Percentiles rank a stretch among this genome's conserved stretches.
These are phyloP conservation scores for Myzus persicae DNA, from an alignment of 1,140 invertebrate genomes.

Conservation along the genomic window DNA sequence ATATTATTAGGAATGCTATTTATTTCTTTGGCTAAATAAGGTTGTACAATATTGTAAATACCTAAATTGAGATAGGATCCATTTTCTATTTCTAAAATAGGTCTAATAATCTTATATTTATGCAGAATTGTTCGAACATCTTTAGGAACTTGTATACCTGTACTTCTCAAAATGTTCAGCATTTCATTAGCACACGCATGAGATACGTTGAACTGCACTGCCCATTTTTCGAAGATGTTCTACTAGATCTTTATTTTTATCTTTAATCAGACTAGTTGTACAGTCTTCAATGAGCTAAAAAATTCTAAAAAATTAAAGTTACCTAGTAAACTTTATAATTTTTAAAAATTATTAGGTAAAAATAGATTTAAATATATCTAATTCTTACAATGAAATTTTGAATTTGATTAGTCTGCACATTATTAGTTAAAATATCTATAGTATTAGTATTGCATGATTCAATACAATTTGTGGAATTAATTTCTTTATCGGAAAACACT, in stretches of 20 bases:
- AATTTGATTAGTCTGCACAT: too few relatives aligned
- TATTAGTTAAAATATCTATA: too few relatives aligned
- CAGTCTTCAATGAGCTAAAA: neutral
- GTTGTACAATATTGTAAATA: neutral
- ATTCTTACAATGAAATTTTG: neutral
- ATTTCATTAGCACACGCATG: neutral
- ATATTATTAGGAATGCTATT: neutral
- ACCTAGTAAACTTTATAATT: neutral
- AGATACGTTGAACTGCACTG: neutral
- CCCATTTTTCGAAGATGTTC: neutral
- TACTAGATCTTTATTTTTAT: neutral
- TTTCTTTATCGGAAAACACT: too few relatives aligned
- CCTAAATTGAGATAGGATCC: neutral
- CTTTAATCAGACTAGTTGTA: neutral
- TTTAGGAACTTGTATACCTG: neutral
- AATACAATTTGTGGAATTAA: too few relatives aligned
- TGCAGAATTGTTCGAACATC: neutral
- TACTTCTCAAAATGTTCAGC: neutral
- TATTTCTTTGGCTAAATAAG: neutral
- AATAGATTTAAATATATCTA: neutral
- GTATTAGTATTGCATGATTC: too few relatives aligned
- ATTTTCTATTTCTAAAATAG: conserved; percentile 68
- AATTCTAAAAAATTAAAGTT: neutral
- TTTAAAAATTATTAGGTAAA: neutral
- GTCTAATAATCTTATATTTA: neutral